These are phyloP conservation scores for Synergus umbraculus DNA, from an alignment of 2,888 invertebrate species.

Conservation along the genomic window DNA sequence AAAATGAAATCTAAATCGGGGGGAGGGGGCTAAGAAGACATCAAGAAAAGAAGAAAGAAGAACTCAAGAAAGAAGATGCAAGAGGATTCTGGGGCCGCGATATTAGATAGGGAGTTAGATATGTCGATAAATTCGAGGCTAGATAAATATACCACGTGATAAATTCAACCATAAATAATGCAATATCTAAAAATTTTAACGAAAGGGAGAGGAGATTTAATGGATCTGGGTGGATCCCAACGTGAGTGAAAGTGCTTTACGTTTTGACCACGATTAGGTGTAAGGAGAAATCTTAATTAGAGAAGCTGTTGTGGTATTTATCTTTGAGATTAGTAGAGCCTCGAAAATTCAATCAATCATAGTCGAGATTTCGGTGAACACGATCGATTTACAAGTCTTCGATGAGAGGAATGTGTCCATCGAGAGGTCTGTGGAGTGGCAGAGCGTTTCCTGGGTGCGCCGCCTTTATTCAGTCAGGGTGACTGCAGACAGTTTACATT, in stretches of 20 bases:
- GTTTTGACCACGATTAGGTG: background rate
- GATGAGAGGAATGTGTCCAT: conserved; percentile 65
- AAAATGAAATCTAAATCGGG: conserved; percentile 31
- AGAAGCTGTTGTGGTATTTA: background rate
- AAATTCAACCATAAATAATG: conserved; percentile 45
- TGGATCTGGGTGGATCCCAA: background rate
- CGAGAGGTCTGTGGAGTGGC: conserved; percentile 71
- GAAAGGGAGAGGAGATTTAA: conserved; percentile 15
- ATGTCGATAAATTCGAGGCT: conserved; percentile 15
- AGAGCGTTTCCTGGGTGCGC: conserved; percentile 74
- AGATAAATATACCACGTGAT: conserved; percentile 32
- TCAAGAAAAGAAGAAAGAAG: conserved; percentile 77
- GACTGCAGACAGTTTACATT: conserved; percentile 67
- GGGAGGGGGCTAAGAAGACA: conserved; percentile 74
- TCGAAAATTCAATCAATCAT: conserved; percentile 35
- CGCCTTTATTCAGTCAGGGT: conserved; percentile 73
- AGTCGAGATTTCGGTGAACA: conserved; percentile 38
- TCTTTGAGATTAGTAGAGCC: conserved; percentile 31
- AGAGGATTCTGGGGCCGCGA: conserved; percentile 65
- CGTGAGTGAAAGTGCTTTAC: background rate
- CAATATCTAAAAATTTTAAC: conserved; percentile 42
- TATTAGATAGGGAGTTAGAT: conserved; percentile 34
- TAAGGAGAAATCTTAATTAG: background rate
- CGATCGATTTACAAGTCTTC: conserved; percentile 50
- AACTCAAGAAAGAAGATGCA: conserved; percentile 77